Evolutionary conservation across 2,888 invertebrate genomes (phyloP), one percentile per base, ranked within the genome.

Genomic region (Erpobdella octoculata): DNA sequence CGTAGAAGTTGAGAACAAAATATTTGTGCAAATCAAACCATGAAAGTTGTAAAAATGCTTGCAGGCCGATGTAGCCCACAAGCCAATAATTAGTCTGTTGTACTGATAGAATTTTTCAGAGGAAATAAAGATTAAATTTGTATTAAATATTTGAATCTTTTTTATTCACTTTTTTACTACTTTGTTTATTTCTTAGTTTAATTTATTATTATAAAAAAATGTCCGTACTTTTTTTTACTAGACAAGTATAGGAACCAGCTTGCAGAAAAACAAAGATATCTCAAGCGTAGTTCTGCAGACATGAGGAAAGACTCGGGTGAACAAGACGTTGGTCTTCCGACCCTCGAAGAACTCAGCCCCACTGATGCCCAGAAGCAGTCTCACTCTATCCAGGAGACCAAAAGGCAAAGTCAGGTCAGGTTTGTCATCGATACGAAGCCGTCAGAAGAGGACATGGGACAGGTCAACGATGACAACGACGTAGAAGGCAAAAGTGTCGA

Each of bases 181-280:
- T n/a, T n/a, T n/a, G n/a, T n/a, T n/a, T n/a, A n/a, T n/a, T n/a
- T n/a, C n/a, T n/a, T n/a, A n/a, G n/a, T n/a, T n/a, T n/a, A n/a
- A n/a, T n/a, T n/a, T n/a, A n/a, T n/a, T n/a, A n/a, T n/a, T n/a
- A n/a, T n/a, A n/a, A n/a, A n/a, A n/a, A n/a, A n/a, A n/a, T n/a
- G n/a, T n/a, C n/a, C n/a, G n/a, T n/a, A n/a, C 9, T 18, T 41
- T 6, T 53, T 4, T 12, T 18, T 41, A 41, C 8, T 36, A 69
- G 69, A 69, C 58, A 69, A 69, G 58, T 69, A 58, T 58, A 48
- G 58, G 37, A 46, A 69, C 69, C 33, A 48, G 25, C 28, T 69
- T 53, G 69, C 46, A 31, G 36, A 38, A 33, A 69, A 69, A 58
- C 53, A 48, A 33, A 28, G 21, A 18, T 33, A 37, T n/a, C 25